phyloP scores from a whole-genome alignment of 2,797 vertebrate species.

The Lepus townsendii region DNA sequence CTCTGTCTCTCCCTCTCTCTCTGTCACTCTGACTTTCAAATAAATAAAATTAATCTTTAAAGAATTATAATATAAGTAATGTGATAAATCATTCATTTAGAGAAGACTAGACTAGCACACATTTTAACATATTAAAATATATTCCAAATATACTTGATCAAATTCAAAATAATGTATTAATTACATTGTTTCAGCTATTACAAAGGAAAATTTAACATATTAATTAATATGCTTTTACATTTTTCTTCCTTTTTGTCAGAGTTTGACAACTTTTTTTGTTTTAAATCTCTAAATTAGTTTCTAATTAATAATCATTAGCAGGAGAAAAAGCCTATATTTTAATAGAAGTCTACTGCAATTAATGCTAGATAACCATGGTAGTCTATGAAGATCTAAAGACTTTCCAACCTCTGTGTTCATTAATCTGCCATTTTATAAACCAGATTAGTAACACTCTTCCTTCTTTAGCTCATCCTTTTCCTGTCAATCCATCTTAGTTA shows the following conservation, averaged over 20 bases:
- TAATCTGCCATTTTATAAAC: constrained; percentile 50
- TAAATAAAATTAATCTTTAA: too few relatives aligned
- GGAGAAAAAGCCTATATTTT: constrained; percentile 35
- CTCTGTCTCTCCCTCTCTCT: too few relatives aligned
- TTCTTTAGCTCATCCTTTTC: constrained; percentile 28
- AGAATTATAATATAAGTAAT: background rate
- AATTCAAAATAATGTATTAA: constrained; percentile 37
- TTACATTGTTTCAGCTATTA: constrained; percentile 28
- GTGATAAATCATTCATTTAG: background rate
- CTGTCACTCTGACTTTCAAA: too few relatives aligned
- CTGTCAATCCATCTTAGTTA: constrained; percentile 50
- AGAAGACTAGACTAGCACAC: background rate
- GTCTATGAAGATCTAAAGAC: constrained; percentile 29
- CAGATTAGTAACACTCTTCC: constrained; percentile 53
- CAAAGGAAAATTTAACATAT: background rate
- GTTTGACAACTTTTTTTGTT: background rate
- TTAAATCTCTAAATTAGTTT: constrained; percentile 49
- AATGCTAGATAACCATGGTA: background rate
- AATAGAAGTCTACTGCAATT: background rate
- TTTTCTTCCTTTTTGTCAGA: constrained; percentile 2
- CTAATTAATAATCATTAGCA: background rate
- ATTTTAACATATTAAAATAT: constrained; percentile 9
- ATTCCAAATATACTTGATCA: constrained; percentile 6
- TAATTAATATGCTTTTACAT: constrained; percentile 33
- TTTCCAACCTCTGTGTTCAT: constrained; percentile 40